Base-by-base conservation (phyloP, 2,113 vertebrate genomes). In the Sitta europaea region DNA sequence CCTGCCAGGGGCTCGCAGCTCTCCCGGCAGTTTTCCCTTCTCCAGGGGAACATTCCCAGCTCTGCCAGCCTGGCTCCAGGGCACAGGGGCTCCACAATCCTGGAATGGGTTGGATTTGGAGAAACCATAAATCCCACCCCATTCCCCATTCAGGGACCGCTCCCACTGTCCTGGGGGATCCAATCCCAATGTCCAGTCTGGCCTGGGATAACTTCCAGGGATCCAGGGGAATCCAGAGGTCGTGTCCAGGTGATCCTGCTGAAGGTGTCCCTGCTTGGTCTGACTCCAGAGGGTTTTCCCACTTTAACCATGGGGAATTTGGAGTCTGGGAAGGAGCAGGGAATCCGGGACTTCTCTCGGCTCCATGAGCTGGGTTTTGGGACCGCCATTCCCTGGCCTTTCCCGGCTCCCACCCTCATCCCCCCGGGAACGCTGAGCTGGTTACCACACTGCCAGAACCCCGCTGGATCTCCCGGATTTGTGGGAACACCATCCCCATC, bases 131-230 rank as follows among this genome's bases (percentile, higher is more conserved):
- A 24, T 29, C 20, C 25, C 6, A 35, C 5, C 54, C 14, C 11
- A 10, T 23, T 16, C 33, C 33, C 13, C 36, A 20, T 1, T 0
- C 11, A 48, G 21, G 25, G 43, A 14, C 21, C 24, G 16, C 3
- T 40, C 12, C 45, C 28, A 4, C 27, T 2, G 0, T 38, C n/a
- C 28, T 35, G 12, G 17, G 0, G 1, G 0, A 20, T 57, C 35
- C 38, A 70, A 1, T 5, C 45, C 35, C 27, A 31, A 2, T 57
- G 55, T 61, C 43, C 43, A 50, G 0, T 10, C 35, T 76, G 38
- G 5, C 43, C 57, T 21, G 15, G 45, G 73, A 9, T 19, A 28
- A 28, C 1, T 28, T 1, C 65, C 62, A 9, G 25, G 33, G 10
- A 31, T 45, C n/a, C 20, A 16, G 13, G 76, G 36, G 16, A 7